A percentile compares a stretch with the other conserved stretches of the same genome.
Conservation (phyloP, 2,797 vertebrate species). For the Neomorphus geoffroyi region DNA sequence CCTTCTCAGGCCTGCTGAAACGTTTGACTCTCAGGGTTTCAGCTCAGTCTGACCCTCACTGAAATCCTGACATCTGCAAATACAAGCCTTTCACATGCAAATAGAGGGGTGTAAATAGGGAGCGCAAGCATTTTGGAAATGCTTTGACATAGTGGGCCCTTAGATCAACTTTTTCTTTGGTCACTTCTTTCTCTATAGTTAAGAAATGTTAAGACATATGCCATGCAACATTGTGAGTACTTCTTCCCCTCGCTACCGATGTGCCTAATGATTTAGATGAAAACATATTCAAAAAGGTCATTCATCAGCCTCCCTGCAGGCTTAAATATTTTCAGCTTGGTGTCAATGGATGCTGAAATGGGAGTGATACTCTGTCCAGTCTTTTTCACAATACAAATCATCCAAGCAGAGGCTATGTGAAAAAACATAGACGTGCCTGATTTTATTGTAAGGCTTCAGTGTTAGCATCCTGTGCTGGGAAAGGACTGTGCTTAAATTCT, state of each 20-base stretch:
- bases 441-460: not conserved
- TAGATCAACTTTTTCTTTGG: not conserved
- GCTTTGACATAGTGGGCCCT: slow-evolving; percentile 14
- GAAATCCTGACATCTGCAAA: slow-evolving; percentile 59
- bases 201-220: slow-evolving; percentile 21
- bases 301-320: slow-evolving; percentile 25
- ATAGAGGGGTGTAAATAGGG: slow-evolving; percentile 30
- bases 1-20: slow-evolving; percentile 32
- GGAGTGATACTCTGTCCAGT: not conserved
- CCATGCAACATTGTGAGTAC: not conserved
- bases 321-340: slow-evolving; percentile 9
- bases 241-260: not conserved
- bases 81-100: slow-evolving; percentile 55
- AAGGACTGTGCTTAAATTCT: not conserved
- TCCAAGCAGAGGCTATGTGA: not conserved
- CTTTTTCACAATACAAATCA: not conserved
- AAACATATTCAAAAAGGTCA: slow-evolving; percentile 35
- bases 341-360: not conserved
- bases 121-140: not conserved
- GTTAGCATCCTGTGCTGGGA: not conserved
- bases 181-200: slow-evolving; percentile 17
- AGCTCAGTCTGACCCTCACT: not conserved
- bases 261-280: not conserved
- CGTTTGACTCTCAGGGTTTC: slow-evolving; percentile 27
- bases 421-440: not conserved